Evolutionary conservation across 2,797 vertebrate genomes (phyloP), one percentile per base, ranked within the genome.

Genomic region (Spinibarbus caldwelli): DNA sequence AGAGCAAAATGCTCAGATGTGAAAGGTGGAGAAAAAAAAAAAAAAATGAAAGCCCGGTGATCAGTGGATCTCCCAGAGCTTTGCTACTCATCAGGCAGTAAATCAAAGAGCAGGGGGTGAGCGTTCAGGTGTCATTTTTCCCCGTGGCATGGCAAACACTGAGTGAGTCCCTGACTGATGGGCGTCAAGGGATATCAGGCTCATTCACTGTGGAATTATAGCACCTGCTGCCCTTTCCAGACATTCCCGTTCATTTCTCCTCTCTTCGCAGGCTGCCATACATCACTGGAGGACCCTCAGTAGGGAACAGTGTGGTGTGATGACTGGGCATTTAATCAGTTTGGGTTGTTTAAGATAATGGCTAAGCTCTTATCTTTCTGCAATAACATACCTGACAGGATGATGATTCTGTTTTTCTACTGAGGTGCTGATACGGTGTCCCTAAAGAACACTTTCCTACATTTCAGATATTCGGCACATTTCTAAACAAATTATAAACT

Each of bases 61-160:
- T 82, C 29, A n/a, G 59, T 15, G 34, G 23, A 66, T 79, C 59
- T 80, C 82, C 49, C n/a, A 85, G 29, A 72, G 62, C 43, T 77
- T 49, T 47, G 52, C 80, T 41, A 76, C 67, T 73, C 49, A 85
- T 21, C 29, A 4, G n/a, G 36, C 64, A 54, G 34, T 82, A 78
- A 84, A 87, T 86, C 81, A 79, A 62, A 83, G 34, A 83, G 75
- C 38, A 54, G 62, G 26, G 67, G 70, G 59, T 85, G 15, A 64
- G 17, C 12, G 6, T 59, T 57, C 23, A 43, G 67, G 73, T 47
- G 49, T 52, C 45, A 84, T 54, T 17, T 84, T 78, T 41, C 77
- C 19, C 15, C 14, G 5, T 78, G 80, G 41, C 21, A 80, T 9
- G 45, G 77, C 38, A 84, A 86, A 81, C 43, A 31, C 26, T 0